Conservation (phyloP, 2,113 vertebrate species). For the Pica pica region DNA sequence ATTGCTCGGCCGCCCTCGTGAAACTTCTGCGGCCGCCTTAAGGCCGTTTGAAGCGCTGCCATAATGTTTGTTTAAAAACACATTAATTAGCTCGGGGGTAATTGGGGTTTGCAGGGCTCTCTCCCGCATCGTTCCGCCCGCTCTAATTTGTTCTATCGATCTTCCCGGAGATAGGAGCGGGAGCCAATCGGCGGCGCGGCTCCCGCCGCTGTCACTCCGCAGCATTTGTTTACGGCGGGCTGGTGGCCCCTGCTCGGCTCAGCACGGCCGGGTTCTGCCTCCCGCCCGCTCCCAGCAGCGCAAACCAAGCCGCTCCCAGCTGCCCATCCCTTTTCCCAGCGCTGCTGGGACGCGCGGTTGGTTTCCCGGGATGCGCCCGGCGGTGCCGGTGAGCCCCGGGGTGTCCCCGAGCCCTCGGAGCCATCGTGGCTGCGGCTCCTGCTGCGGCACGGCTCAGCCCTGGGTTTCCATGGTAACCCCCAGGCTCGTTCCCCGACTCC, state of each 20-base stretch:
- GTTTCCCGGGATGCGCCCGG: fast-evolving
- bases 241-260: neutral
- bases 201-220: neutral
- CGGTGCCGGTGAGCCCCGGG: fast-evolving
- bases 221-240: neutral
- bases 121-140: neutral
- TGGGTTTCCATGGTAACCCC: constrained; percentile 81
- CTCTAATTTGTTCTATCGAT: constrained; percentile 46
- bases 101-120: constrained; percentile 38
- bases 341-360: fast-evolving
- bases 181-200: neutral
- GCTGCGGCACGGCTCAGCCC: constrained; percentile 44
- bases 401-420: neutral
- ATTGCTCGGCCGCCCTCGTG: neutral
- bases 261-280: neutral
- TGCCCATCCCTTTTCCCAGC: neutral
- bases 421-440: constrained; percentile 57
- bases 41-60: constrained; percentile 1
- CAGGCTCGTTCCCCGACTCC: constrained; percentile 42
- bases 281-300: neutral
- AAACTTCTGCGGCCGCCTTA: neutral
- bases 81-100: constrained; percentile 15
- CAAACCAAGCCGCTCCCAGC: fast-evolving
- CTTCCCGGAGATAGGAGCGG: neutral
- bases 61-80: constrained; percentile 35